Evolutionary conservation across 2,797 vertebrate genomes (phyloP).

Genomic region (Darevskia nairensis): DNA sequence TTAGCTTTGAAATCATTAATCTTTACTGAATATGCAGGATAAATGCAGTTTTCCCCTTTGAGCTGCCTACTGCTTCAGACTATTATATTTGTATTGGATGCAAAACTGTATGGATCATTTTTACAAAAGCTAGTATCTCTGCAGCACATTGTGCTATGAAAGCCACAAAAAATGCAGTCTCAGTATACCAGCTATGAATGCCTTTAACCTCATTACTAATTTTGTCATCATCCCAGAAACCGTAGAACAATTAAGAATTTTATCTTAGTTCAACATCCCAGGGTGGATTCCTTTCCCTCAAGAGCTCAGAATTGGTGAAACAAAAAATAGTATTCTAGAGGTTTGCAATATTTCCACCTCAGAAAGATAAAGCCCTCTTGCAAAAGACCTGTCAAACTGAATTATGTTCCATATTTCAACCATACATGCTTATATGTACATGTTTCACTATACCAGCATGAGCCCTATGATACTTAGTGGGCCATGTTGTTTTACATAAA

Average conservation of each 20-base stretch:
- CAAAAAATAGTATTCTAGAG: not conserved
- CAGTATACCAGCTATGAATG: conserved; percentile 27
- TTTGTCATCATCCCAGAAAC: conserved; percentile 34
- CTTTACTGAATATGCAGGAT: accelerated
- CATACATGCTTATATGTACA: conserved; percentile 36
- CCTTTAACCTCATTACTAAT: conserved; percentile 15
- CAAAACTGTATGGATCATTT: conserved; percentile 76
- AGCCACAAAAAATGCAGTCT: conserved; percentile 54
- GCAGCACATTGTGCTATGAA: conserved; percentile 57
- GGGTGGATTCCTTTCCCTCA: not conserved
- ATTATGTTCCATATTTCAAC: conserved; percentile 55
- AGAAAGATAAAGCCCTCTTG: not conserved
- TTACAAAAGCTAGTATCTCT: conserved; percentile 59
- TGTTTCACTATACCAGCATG: not conserved
- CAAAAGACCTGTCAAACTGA: not conserved
- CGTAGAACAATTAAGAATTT: conserved; percentile 41
- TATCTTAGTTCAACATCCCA: not conserved
- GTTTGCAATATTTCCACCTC: not conserved
- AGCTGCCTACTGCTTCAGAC: conserved; percentile 8
- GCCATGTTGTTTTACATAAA: conserved; percentile 48
- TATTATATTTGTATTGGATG: not conserved
- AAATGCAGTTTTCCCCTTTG: not conserved
- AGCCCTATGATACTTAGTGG: conserved; percentile 29
- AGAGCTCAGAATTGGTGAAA: not conserved
- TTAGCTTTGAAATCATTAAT: not conserved